Evolutionary conservation across 2,888 invertebrate species (phyloP).

Genomic region (Coelopa pilipes): DNA sequence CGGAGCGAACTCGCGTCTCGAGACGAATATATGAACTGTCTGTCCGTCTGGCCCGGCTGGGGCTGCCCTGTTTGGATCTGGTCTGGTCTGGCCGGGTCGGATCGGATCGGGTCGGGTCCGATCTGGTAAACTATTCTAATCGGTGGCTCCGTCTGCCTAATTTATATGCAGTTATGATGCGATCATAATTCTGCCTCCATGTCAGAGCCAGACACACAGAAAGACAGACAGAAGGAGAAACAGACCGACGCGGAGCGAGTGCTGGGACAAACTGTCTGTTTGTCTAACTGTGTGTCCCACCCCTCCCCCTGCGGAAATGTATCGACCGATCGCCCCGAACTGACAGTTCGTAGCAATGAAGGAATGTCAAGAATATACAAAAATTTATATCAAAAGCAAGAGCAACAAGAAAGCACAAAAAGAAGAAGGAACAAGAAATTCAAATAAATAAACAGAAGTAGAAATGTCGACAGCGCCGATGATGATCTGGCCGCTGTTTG

Average conservation of each 20-base stretch:
- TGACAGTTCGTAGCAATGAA: neutral
- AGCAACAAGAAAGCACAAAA: no score
- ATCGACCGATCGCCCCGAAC: neutral
- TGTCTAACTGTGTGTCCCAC: neutral
- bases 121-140: conserved; percentile 20
- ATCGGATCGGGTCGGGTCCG: neutral
- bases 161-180: conserved; percentile 54
- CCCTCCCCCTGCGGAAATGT: neutral
- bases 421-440: no score
- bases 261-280: conserved; percentile 4
- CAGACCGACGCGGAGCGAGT: neutral
- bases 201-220: conserved; percentile 13
- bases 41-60: no score
- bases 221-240: neutral
- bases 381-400: neutral
- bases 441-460: no score
- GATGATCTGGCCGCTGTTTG: no score
- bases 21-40: no score
- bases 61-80: no score
- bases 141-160: conserved; percentile 46
- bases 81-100: neutral
- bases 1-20: neutral
- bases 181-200: conserved; percentile 46
- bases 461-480: no score
- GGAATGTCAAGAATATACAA: conserved; percentile 17